Evolutionary conservation across 2,888 invertebrate genomes (phyloP).

Genomic region (Plagodis pulveraria): DNA sequence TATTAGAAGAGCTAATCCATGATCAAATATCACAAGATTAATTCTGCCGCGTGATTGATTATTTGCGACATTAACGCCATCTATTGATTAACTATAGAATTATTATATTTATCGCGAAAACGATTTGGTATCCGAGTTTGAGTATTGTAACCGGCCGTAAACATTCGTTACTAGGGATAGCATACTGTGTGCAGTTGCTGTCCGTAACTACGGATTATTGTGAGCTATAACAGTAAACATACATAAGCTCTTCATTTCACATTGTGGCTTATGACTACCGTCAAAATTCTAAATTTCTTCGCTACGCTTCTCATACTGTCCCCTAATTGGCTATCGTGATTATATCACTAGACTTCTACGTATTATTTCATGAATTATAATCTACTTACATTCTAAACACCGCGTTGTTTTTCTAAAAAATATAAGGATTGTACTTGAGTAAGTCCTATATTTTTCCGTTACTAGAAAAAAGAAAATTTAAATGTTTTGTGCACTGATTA

Average conservation of each 20-base stretch:
- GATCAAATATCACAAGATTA: no score
- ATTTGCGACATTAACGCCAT: conserved; percentile 1
- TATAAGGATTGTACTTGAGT: conserved; percentile 20
- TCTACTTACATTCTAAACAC: conserved; percentile 24
- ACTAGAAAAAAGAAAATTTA: conserved; percentile 13
- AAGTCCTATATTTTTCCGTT: conserved; percentile 14
- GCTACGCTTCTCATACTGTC: conserved; percentile 38
- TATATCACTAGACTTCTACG: conserved; percentile 24
- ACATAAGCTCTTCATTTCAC: conserved; percentile 24
- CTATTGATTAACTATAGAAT: neutral
- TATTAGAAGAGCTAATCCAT: neutral
- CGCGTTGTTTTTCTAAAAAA: conserved; percentile 37
- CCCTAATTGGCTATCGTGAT: conserved; percentile 50
- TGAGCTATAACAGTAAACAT: conserved; percentile 12
- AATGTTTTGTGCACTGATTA: no score
- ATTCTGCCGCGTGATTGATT: neutral
- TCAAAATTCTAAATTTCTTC: conserved; percentile 39
- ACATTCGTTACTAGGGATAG: conserved; percentile 8
- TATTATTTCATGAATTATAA: conserved; percentile 14
- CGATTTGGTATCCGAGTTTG: conserved; percentile 6
- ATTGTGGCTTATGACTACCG: conserved; percentile 28
- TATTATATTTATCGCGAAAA: neutral
- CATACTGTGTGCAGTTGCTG: neutral
- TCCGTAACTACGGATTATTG: conserved; percentile 7
- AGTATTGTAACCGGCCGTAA: conserved; percentile 8